These are phyloP conservation scores for Drosophila suzukii DNA, from an alignment of 1,140 invertebrate genomes.

Conservation along the genomic window DNA sequence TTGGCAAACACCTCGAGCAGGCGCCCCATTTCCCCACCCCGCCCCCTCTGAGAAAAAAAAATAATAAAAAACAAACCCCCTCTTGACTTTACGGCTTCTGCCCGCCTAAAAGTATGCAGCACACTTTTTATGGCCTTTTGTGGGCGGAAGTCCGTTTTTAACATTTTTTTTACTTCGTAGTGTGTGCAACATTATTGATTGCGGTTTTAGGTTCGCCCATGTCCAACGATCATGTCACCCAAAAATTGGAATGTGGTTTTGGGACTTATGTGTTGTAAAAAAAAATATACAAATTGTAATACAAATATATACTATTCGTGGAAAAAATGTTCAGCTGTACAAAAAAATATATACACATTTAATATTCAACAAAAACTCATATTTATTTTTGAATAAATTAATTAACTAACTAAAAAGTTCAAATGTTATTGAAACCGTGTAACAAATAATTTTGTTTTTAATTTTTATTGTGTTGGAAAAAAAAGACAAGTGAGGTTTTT, in stretches of 20 bases:
- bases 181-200: conserved; percentile 20
- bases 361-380: not conserved
- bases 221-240: not conserved
- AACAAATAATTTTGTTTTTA: too few relatives aligned
- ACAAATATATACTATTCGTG: not conserved
- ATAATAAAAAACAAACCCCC: conserved; percentile 3
- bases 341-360: not conserved
- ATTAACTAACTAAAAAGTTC: too few relatives aligned
- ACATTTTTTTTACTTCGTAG: not conserved
- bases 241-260: conserved; percentile 2
- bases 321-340: not conserved
- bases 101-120: conserved; percentile 41
- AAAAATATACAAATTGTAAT: not conserved
- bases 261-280: not conserved
- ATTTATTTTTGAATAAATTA: too few relatives aligned
- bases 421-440: too few relatives aligned
- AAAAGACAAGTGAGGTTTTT: too few relatives aligned
- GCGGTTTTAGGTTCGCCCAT: not conserved
- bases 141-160: not conserved
- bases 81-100: conserved; percentile 21
- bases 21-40: not conserved
- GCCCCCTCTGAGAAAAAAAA: not conserved
- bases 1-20: conserved; percentile 43
- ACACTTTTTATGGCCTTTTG: conserved; percentile 24
- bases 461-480: too few relatives aligned